Evolutionary conservation across 2,888 invertebrate species (phyloP).

Genomic region (Spilosoma lubricipeda): DNA sequence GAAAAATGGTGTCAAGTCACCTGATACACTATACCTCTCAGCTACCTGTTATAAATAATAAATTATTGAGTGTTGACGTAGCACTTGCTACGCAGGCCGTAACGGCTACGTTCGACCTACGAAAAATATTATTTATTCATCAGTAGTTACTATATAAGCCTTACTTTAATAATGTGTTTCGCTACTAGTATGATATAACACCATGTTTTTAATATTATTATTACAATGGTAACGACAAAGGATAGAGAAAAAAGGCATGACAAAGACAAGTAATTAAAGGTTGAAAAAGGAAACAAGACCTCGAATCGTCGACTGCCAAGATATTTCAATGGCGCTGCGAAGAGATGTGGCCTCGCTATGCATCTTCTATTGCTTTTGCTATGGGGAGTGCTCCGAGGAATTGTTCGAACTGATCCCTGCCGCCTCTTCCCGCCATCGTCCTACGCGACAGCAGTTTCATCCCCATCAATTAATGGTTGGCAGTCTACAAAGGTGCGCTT

Average conservation of each 20-base stretch:
- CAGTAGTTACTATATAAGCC: not conserved
- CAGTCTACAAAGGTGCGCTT: no score
- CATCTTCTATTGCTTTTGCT: no score
- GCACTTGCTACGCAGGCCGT: slow-evolving; percentile 18
- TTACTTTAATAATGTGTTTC: not conserved
- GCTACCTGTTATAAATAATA: not conserved
- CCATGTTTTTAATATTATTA: not conserved
- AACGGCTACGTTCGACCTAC: slow-evolving; percentile 7
- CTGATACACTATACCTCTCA: not conserved
- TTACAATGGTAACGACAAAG: not conserved
- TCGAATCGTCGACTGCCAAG: no score
- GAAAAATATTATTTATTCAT: not conserved
- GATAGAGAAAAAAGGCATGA: not conserved
- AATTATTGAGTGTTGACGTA: slow-evolving; percentile 10
- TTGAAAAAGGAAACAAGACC: no score
- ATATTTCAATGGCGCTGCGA: no score
- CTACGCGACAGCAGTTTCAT: no score
- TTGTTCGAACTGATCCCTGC: no score
- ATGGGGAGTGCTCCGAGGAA: no score
- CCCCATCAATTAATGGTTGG: no score
- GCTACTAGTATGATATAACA: not conserved
- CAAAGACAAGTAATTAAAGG: not conserved
- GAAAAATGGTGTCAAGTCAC: not conserved
- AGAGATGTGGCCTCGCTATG: no score
- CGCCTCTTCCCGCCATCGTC: no score